Base-by-base conservation (phyloP, 1,140 invertebrate genomes). In the Drosophila carrolli region DNA sequence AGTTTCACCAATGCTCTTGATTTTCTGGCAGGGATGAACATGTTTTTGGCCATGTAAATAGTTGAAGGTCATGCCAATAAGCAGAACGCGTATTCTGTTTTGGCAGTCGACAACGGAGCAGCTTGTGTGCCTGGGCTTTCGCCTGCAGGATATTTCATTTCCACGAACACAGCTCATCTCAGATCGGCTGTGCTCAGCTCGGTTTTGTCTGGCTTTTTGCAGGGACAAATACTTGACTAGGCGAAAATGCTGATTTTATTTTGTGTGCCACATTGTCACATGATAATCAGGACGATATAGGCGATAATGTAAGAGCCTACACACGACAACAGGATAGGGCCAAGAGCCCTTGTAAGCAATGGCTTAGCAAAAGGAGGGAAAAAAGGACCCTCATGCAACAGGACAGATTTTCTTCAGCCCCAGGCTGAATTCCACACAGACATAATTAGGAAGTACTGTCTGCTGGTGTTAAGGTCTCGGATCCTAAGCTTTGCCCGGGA, bases 221-320 rank as follows among this genome's bases (percentile, higher is more conserved):
- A n/a, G 27, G 46, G 41, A 5, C 37, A 44, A 61, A 53, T 68
- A 75, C 74, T 86, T 75, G 78, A 71, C 73, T 71, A 72, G 60
- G 63, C 73, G 71, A 70, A 89, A 88, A 89, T 88, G 67, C 84
- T 83, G 84, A 89, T 88, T 89, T 88, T 89, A 88, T 88, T 89
- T 80, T 71, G 79, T 71, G 76, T 50, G 60, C 68, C 79, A 77
- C 83, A 89, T 88, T 89, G 80, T 89, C 83, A 88, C 83, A 83
- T 63, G 84, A 83, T 88, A 89, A 88, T 88, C 83, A 80, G 75
- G 41, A 8, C 79, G 68, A 74, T 77, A 72, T 65, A 66, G 54
- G 79, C 63, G 75, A 88, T 88, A 82, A 88, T 70, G 86, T 61
- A 41, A 53, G 37, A 55, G 55, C 54, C 61, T 58, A 40, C 55